A percentile compares a stretch with the other conserved stretches of the same genome.
Evolutionary conservation across 2,888 invertebrate species (phyloP).

Genomic region (Charanyca ferruginea): DNA sequence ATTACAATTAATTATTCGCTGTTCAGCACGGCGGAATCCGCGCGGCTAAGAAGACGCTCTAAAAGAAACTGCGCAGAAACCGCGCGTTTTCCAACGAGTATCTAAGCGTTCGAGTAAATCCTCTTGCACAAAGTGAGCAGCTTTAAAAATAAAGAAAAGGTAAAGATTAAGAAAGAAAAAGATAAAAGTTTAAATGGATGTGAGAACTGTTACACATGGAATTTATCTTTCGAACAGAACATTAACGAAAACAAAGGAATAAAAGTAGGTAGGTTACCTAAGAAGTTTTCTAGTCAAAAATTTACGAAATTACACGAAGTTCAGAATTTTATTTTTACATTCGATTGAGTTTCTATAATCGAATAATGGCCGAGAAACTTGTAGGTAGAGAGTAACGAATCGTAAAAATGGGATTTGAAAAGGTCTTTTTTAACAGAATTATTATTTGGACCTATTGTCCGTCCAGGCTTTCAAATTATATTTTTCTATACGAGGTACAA

Average conservation of each 20-base stretch:
- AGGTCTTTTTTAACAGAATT: constrained; percentile 29
- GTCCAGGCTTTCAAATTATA: constrained; percentile 17
- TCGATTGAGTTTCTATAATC: constrained; percentile 42
- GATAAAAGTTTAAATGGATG: constrained; percentile 49
- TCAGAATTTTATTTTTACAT: constrained; percentile 50
- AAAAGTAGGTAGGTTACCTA: background rate
- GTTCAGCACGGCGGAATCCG: too few species aligned
- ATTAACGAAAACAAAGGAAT: constrained; percentile 42
- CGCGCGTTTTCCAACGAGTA: background rate
- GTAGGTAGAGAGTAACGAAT: constrained; percentile 51
- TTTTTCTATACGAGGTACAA: constrained; percentile 11
- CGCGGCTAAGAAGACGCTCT: background rate
- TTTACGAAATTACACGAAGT: constrained; percentile 43
- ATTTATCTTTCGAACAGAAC: constrained; percentile 39
- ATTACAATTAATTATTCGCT: too few species aligned
- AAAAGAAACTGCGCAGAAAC: background rate
- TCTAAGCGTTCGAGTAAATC: constrained; percentile 9
- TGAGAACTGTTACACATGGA: constrained; percentile 39
- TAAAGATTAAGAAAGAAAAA: constrained; percentile 39
- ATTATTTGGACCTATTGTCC: constrained; percentile 22
- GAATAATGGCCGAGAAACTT: constrained; percentile 43
- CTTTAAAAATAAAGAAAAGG: constrained; percentile 26
- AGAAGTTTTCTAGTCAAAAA: constrained; percentile 40
- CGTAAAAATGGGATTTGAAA: constrained; percentile 38
- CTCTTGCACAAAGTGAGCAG: constrained; percentile 16